phyloP scores from a whole-genome alignment of 2,888 invertebrate genomes.

The Nephrotoma flavescens region DNA sequence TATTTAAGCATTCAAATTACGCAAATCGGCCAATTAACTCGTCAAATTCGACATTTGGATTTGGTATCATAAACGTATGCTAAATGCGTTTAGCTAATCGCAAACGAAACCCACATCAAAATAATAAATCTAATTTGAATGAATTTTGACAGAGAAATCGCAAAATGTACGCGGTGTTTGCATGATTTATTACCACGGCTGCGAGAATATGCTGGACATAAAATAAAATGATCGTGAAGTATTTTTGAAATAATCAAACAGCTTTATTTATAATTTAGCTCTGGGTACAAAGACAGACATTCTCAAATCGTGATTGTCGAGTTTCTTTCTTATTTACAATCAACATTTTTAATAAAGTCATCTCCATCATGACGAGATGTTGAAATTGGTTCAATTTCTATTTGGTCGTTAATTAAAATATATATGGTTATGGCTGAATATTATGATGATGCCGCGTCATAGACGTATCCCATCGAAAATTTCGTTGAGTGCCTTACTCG shows the following conservation, averaged over 20 bases:
- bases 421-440: not conserved
- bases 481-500: no score
- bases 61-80: no score
- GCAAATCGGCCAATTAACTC: no score
- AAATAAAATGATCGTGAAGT: not conserved
- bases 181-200: not conserved
- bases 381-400: not conserved
- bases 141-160: not conserved
- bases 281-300: not conserved
- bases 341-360: not conserved
- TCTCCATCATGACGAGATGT: not conserved
- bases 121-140: not conserved
- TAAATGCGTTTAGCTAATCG: no score
- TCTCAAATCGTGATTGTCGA: not conserved
- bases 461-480: not conserved
- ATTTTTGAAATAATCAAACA: not conserved
- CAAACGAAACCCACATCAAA: not conserved
- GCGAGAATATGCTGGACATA: not conserved
- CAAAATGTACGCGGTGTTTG: not conserved
- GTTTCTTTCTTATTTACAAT: not conserved
- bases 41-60: no score
- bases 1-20: no score
- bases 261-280: not conserved
- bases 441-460: not conserved
- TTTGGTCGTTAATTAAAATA: not conserved